Conservation (phyloP, 2,888 invertebrate species). For the Rhaphigaster nebulosa region DNA sequence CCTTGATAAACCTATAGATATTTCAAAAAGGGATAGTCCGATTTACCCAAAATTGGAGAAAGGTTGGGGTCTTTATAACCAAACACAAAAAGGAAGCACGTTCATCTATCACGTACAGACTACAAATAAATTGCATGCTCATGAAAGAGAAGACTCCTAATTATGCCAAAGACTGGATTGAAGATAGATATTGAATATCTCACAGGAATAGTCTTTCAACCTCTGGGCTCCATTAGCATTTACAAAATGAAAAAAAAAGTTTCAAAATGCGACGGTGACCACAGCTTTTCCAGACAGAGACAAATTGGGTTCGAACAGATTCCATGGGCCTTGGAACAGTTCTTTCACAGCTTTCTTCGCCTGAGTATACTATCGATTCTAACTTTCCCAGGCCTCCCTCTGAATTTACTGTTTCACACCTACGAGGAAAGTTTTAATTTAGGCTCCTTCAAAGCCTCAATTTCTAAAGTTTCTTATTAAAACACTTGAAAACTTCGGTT, state of each 20-base stretch:
- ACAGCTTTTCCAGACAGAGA: neutral
- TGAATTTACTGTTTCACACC: neutral
- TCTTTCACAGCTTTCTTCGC: neutral
- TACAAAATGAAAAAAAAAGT: neutral
- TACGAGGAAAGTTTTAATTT: neutral
- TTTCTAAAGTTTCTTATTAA: neutral
- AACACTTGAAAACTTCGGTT: neutral
- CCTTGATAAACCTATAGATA: too few species aligned
- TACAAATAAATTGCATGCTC: too few species aligned
- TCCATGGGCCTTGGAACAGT: conserved; percentile 14
- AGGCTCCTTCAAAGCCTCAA: neutral
- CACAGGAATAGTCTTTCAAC: too few species aligned
- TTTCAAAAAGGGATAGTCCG: too few species aligned
- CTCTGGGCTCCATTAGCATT: too few species aligned
- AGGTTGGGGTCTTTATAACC: too few species aligned
- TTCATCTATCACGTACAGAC: too few species aligned
- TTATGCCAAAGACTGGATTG: too few species aligned
- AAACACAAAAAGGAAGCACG: too few species aligned
- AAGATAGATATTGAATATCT: too few species aligned
- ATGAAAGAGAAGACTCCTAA: too few species aligned
- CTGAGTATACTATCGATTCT: neutral
- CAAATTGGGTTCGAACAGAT: neutral
- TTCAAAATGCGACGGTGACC: neutral
- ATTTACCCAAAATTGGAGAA: too few species aligned
- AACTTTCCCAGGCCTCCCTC: neutral